Conservation (phyloP, 1,140 invertebrate genomes). For the Tribolium madens region DNA sequence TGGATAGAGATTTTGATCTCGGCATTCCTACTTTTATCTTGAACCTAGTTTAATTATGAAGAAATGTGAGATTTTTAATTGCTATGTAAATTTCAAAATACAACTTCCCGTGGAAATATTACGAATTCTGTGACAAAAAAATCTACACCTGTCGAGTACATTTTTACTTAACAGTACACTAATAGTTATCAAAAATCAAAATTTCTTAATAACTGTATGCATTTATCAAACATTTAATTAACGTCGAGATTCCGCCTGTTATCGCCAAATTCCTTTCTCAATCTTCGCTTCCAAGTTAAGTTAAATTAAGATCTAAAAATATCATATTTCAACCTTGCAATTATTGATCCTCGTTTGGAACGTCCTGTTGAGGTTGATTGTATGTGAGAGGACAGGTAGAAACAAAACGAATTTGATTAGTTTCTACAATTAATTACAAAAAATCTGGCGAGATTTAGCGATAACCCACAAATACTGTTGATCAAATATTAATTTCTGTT, state of each 20-base stretch:
- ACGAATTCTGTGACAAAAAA: background rate
- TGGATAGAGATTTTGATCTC: background rate
- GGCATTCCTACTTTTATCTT: background rate
- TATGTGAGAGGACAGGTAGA: slow-evolving; percentile 1
- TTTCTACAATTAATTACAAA: slow-evolving; percentile 5
- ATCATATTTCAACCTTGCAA: background rate
- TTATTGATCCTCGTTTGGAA: background rate
- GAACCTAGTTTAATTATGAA: slow-evolving; percentile 23
- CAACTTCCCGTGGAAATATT: background rate
- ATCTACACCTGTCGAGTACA: background rate
- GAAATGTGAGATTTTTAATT: slow-evolving; percentile 22
- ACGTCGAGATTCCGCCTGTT: background rate
- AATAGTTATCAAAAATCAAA: slow-evolving; percentile 5
- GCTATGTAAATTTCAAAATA: slow-evolving; percentile 16
- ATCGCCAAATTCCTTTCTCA: background rate
- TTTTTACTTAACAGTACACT: background rate
- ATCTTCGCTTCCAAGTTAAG: background rate
- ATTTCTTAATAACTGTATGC: slow-evolving; percentile 22
- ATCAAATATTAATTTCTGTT: background rate
- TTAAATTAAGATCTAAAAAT: background rate
- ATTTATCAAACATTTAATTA: slow-evolving; percentile 2
- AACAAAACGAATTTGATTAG: background rate
- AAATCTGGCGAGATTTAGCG: background rate
- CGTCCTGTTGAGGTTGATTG: background rate
- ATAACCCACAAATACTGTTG: slow-evolving; percentile 17